Conservation (phyloP, 2,888 invertebrate genomes). For the Quadriops clusia region DNA sequence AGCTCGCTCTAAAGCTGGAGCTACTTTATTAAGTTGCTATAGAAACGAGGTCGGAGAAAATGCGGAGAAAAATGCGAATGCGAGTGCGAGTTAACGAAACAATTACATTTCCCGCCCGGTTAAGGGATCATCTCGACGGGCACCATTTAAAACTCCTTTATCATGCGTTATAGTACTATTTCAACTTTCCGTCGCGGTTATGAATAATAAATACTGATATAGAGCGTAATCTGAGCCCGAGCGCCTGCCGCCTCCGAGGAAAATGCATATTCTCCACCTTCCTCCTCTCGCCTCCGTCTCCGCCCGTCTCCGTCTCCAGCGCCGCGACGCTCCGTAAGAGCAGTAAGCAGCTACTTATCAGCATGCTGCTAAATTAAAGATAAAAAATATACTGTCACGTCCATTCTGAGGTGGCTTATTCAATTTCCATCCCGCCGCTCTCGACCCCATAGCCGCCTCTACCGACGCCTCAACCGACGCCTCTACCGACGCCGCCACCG, state of each 20-base stretch:
- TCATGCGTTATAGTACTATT: slow-evolving; percentile 35
- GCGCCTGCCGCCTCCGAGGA: slow-evolving; percentile 19
- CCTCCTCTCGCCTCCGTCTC: slow-evolving; percentile 18
- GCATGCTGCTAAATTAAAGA: slow-evolving; percentile 37
- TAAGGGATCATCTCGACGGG: slow-evolving; percentile 30
- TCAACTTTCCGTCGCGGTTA: slow-evolving; percentile 34
- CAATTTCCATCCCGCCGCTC: slow-evolving; percentile 35
- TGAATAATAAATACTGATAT: slow-evolving; percentile 38
- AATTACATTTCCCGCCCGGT: slow-evolving; percentile 2
- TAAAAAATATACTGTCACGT: slow-evolving; percentile 38
- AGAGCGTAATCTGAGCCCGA: slow-evolving; percentile 31
- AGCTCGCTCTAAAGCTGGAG: slow-evolving; percentile 20
- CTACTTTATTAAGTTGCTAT: slow-evolving; percentile 26
- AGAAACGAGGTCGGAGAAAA: slow-evolving; percentile 21
- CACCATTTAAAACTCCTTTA: slow-evolving; percentile 33
- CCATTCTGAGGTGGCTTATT: slow-evolving; percentile 36
- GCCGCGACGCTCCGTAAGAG: no score
- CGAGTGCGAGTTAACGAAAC: slow-evolving; percentile 1
- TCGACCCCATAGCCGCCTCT: no score
- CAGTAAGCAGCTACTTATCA: slow-evolving; percentile 31
- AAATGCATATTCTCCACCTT: slow-evolving; percentile 31
- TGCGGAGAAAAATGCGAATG: slow-evolving; percentile 17
- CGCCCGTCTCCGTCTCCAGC: no score
- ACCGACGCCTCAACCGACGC: no score
- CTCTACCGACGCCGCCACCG: no score